Base-by-base conservation (phyloP, 2,113 vertebrate species). In the Neopipo cinnamomea region DNA sequence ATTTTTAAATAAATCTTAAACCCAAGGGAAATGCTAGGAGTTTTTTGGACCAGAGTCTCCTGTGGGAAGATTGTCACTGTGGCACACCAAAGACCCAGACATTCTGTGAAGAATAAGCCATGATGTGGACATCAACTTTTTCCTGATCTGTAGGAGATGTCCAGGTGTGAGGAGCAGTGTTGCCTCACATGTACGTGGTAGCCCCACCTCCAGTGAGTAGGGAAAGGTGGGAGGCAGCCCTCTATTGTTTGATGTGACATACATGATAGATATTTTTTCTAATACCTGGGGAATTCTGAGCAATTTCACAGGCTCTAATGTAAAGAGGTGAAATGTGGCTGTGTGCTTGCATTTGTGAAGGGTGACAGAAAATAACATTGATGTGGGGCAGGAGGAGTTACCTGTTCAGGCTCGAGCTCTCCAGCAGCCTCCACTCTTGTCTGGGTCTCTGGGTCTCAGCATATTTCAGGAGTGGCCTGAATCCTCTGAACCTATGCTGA, bases 161-260 rank as follows among this genome's bases (percentile, higher is more conserved):
- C 44, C 47, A 23, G 21, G 9, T 1, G 1, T 25, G 88, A 42
- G 55, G 11, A 53, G 55, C 24, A 46, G 11, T 27, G 55, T 35
- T 83, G 41, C n/a, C 33, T 53, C n/a, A 4, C 13, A 8, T 0
- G 1, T 41, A 25, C 9, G 20, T n/a, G n/a, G 25, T 39, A 82
- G 46, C 39, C 24, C 33, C 63, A 53, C 7, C 46, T 47, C 47
- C 71, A 61, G 62, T 2, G 2, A 53, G 70, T 2, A 24, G 46
- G 33, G 39, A 68, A 61, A 55, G 39, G 11, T 27, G 31, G 41
- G 33, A 61, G 55, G 55, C 30, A 41, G 41, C 47, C 44, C 25
- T 23, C 25, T 31, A 17, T 35, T 76, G 6, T 20, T 27, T 62
- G 8, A 31, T 16, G n/a, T 22, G 42, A 35, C 31, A 19, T 46